phyloP scores from a whole-genome alignment of 92 coral and sea anemone species.

The Palythoa heliodiscus region DNA sequence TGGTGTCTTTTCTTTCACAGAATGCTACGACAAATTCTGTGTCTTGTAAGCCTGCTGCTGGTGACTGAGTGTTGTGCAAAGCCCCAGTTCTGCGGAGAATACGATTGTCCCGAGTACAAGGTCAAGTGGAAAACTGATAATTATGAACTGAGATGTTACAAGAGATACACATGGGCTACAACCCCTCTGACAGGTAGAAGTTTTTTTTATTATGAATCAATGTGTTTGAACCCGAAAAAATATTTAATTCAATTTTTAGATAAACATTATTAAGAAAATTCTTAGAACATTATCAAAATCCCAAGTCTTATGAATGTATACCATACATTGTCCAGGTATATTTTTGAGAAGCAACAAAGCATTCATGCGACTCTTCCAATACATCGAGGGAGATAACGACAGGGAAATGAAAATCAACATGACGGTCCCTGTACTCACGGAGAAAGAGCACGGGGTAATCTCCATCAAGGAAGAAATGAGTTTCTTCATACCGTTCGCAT shows the following conservation, averaged over 20 bases:
- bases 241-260: no score
- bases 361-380: constrained; percentile 54
- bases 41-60: constrained; percentile 2
- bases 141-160: constrained; percentile 54
- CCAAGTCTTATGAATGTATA: not conserved
- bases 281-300: not conserved
- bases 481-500: constrained; percentile 46
- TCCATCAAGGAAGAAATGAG: constrained; percentile 30
- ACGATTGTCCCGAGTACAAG: constrained; percentile 56
- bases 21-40: constrained; percentile 2
- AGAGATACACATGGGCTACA: constrained; percentile 48
- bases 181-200: constrained; percentile 37
- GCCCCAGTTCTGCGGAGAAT: constrained; percentile 49
- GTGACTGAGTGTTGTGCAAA: not conserved
- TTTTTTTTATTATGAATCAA: not conserved
- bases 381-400: constrained; percentile 58
- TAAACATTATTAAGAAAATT: not conserved
- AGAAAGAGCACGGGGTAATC: not conserved
- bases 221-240: no score
- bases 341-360: not conserved
- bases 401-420: constrained; percentile 40
- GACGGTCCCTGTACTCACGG: constrained; percentile 58
- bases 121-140: constrained; percentile 38
- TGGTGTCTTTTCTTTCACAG: not conserved
- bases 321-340: not conserved